Evolutionary conservation across 2,888 invertebrate species (phyloP).

Genomic region (Tiliacea citrago): DNA sequence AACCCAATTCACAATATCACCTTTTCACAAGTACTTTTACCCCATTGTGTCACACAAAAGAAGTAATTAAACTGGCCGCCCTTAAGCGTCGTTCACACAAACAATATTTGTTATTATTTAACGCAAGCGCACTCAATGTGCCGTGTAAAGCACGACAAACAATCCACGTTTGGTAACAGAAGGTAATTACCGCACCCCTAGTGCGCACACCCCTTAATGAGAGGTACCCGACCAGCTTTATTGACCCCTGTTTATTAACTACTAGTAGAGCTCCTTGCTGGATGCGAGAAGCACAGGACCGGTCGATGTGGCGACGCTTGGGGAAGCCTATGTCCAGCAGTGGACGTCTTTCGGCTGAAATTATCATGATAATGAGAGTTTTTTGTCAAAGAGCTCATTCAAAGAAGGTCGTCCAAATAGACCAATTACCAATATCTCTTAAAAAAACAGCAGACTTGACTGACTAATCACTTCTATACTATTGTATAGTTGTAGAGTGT

Average conservation of each 20-base stretch:
- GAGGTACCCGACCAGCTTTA: conserved; percentile 69
- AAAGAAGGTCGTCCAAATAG: neutral
- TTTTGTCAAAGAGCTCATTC: neutral
- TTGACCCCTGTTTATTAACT: conserved; percentile 66
- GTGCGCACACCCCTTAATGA: conserved; percentile 78
- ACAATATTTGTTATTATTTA: conserved; percentile 88
- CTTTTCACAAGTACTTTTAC: conserved; percentile 33
- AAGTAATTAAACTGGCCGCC: conserved; percentile 80
- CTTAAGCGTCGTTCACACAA: conserved; percentile 76
- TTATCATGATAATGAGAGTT: neutral
- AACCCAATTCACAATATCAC: conserved; percentile 28
- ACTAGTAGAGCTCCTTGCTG: neutral
- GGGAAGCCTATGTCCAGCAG: neutral
- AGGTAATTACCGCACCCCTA: conserved; percentile 84
- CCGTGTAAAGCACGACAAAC: conserved; percentile 77
- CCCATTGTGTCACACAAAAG: conserved; percentile 70
- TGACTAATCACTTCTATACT: neutral
- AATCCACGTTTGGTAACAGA: conserved; percentile 80
- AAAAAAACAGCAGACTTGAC: neutral
- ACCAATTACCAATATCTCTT: neutral
- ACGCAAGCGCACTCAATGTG: conserved; percentile 75
- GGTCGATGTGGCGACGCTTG: neutral
- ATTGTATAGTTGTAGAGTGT: no score
- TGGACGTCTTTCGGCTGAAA: neutral
- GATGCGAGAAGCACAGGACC: neutral